phyloP scores from a whole-genome alignment of 2,113 vertebrate species.

The Pseudopodoces humilis region DNA sequence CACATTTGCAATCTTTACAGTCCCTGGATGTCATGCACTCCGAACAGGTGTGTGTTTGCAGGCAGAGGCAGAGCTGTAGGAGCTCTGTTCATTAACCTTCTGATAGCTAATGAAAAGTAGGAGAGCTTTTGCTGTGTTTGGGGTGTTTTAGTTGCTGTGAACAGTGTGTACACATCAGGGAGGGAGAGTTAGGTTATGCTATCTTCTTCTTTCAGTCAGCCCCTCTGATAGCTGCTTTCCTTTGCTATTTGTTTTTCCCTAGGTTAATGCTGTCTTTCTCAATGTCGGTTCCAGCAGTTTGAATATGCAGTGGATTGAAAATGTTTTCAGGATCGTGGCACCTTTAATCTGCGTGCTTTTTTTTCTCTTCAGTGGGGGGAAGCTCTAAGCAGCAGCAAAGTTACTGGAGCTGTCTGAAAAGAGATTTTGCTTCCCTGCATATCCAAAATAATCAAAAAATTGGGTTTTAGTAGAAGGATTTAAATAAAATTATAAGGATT shows the following conservation, averaged over 20 bases:
- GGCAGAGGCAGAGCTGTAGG: neutral
- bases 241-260: neutral
- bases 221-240: neutral
- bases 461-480: neutral
- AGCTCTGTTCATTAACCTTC: neutral
- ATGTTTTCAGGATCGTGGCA: neutral
- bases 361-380: accelerated
- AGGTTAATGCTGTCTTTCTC: neutral
- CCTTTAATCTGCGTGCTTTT: accelerated
- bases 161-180: accelerated
- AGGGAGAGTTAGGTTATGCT: neutral
- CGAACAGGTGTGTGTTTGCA: neutral
- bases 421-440: neutral
- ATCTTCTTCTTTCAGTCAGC: neutral
- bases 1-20: neutral
- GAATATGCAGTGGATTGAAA: neutral
- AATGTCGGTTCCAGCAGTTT: neutral
- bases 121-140: neutral
- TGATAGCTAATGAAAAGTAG: neutral
- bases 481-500: neutral
- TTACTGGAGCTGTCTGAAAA: neutral
- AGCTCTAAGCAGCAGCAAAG: neutral
- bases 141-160: neutral
- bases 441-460: neutral
- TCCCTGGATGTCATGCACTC: neutral